Conservation (phyloP, 2,888 invertebrate genomes). For the Noctua fimbriata region DNA sequence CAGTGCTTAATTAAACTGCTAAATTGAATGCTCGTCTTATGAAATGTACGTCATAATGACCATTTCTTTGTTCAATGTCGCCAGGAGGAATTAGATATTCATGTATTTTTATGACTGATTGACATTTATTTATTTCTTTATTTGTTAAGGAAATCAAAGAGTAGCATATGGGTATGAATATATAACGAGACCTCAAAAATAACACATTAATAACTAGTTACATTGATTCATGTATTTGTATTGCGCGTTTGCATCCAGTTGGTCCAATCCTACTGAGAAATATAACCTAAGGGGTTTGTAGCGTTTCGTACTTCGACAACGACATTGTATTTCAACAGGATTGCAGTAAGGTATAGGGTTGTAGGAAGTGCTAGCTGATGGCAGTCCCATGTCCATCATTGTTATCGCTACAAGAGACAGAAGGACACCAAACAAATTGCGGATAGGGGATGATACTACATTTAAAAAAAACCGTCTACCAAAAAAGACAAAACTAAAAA, state of each 20-base stretch:
- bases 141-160: neutral
- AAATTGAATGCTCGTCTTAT: slow-evolving; percentile 1
- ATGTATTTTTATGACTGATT: neutral
- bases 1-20: slow-evolving; percentile 35
- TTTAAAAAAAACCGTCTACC: neutral
- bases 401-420: neutral
- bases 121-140: neutral
- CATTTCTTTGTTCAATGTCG: neutral
- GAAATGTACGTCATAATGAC: neutral
- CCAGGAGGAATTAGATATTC: neutral
- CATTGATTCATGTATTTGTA: neutral
- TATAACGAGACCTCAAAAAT: neutral
- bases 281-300: neutral
- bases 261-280: neutral
- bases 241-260: neutral
- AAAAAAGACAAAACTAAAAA: too few species aligned
- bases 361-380: neutral
- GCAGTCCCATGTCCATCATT: neutral
- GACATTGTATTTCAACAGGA: neutral
- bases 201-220: neutral
- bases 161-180: neutral
- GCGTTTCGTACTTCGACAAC: neutral
- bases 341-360: neutral
- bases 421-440: neutral
- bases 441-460: neutral